A percentile compares a stretch with the other conserved stretches of the same genome.
Conservation (phyloP, 2,888 invertebrate species). For the Chaetoderma sp. region DNA sequence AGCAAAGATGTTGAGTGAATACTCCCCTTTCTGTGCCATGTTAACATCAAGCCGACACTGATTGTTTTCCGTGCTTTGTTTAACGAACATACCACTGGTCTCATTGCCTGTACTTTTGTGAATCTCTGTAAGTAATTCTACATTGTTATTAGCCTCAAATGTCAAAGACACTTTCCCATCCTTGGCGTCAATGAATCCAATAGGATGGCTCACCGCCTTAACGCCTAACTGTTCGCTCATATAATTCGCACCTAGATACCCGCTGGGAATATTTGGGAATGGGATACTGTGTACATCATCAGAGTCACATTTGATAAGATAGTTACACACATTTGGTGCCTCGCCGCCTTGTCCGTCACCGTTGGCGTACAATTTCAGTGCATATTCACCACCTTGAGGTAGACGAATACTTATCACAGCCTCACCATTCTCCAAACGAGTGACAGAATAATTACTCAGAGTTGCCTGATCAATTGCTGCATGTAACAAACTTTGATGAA, state of each 20-base stretch:
- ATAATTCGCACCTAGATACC: slow-evolving; percentile 47
- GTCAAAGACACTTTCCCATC: slow-evolving; percentile 47
- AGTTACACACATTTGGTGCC: slow-evolving; percentile 64
- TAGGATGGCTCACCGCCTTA: slow-evolving; percentile 48
- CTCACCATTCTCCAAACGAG: slow-evolving; percentile 53
- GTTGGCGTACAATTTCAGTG: slow-evolving; percentile 62
- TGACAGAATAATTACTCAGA: slow-evolving; percentile 56
- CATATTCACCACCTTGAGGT: slow-evolving; percentile 60
- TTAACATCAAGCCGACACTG: slow-evolving; percentile 58
- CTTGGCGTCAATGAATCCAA: slow-evolving; percentile 44
- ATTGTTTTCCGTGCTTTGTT: slow-evolving; percentile 43
- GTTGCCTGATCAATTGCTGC: slow-evolving; percentile 57
- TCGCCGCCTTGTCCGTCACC: slow-evolving; percentile 53
- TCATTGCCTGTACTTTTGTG: slow-evolving; percentile 50
- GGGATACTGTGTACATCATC: slow-evolving; percentile 44
- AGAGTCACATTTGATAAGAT: slow-evolving; percentile 55
- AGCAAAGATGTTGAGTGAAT: slow-evolving; percentile 62
- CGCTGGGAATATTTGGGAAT: slow-evolving; percentile 59
- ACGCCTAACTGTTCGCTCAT: slow-evolving; percentile 49
- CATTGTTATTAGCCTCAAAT: slow-evolving; percentile 51
- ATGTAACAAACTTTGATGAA: slow-evolving; percentile 59
- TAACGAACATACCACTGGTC: slow-evolving; percentile 42
- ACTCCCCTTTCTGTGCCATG: slow-evolving; percentile 58
- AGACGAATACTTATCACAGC: slow-evolving; percentile 57
- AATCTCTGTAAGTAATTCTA: slow-evolving; percentile 59